Conservation (phyloP, 2,113 vertebrate genomes). For the Struthidea cinerea region DNA sequence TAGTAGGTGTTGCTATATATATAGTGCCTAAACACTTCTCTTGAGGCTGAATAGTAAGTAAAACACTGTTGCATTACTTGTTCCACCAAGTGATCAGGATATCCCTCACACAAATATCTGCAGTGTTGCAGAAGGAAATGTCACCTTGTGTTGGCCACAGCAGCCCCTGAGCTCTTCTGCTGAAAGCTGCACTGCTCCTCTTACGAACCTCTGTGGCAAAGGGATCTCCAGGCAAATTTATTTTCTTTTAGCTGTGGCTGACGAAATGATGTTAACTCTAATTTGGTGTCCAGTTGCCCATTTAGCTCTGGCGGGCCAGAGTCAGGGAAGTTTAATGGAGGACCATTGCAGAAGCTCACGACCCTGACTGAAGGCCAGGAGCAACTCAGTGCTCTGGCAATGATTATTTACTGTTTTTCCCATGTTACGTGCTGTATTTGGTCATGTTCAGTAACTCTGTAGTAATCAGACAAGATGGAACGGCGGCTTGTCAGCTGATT, state of each 20-base stretch:
- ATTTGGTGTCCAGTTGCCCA: background rate
- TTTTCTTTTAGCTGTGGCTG: background rate
- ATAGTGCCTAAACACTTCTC: background rate
- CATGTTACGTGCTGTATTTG: constrained; percentile 23
- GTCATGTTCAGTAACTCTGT: constrained; percentile 35
- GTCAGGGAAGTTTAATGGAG: background rate
- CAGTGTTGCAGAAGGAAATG: background rate
- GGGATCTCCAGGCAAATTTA: background rate
- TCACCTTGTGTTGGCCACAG: background rate
- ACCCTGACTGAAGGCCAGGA: background rate
- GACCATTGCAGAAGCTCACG: background rate
- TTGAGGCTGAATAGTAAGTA: background rate
- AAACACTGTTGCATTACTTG: background rate
- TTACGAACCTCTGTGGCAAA: background rate
- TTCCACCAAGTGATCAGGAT: background rate
- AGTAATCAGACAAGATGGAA: constrained; percentile 56
- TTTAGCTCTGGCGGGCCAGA: background rate
- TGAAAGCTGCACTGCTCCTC: background rate
- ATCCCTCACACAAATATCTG: background rate
- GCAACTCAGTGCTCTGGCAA: background rate
- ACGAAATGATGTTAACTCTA: background rate
- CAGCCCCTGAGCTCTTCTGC: background rate
- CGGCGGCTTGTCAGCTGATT: constrained; percentile 40
- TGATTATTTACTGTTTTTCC: constrained; percentile 29
- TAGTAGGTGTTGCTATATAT: background rate